These are phyloP conservation scores for Eueides isabella DNA, from an alignment of 1,140 invertebrate species.

Conservation along the genomic window DNA sequence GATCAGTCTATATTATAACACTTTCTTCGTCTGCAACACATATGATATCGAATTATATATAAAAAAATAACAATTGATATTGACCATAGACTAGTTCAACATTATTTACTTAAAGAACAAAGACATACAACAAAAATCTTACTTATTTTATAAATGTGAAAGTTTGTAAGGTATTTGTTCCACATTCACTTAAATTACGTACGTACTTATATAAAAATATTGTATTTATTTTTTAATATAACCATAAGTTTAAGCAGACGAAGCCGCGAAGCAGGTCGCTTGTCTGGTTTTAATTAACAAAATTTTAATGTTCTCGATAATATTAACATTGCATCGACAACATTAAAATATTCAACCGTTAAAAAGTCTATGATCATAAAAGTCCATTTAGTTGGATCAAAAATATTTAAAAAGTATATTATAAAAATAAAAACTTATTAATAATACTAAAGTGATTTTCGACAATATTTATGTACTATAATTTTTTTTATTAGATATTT, in stretches of 20 bases:
- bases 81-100: conserved; percentile 42
- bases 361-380: conserved; percentile 21
- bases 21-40: background rate
- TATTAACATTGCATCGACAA: background rate
- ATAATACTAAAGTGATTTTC: background rate
- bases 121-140: too few species aligned
- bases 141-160: too few species aligned
- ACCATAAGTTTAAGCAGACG: too few species aligned
- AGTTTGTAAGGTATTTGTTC: too few species aligned
- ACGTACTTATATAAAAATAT: too few species aligned
- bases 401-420: background rate
- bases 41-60: background rate
- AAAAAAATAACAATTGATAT: too few species aligned
- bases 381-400: background rate
- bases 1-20: conserved; percentile 39
- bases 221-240: too few species aligned
- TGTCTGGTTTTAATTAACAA: background rate
- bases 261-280: too few species aligned
- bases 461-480: background rate
- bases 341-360: background rate
- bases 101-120: background rate
- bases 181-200: too few species aligned
- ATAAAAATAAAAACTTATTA: background rate
- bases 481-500: background rate
- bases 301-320: background rate